Evolutionary conservation across 2,797 vertebrate species (phyloP), one percentile per base, ranked within the genome.

Genomic region (Bradypus variegatus): DNA sequence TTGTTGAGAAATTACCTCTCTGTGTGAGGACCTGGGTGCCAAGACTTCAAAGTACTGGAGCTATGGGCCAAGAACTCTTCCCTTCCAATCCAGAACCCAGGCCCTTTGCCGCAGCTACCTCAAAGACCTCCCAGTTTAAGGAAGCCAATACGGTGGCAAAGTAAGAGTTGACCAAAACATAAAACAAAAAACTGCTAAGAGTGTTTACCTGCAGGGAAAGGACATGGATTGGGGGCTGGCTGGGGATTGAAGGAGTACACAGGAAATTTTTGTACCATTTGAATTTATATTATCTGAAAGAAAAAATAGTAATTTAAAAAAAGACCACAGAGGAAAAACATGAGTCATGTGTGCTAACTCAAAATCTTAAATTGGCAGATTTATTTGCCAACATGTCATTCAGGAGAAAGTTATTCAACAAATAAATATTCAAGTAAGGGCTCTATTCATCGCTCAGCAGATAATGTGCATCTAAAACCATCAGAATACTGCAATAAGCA

Each of bases 231-330:
- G 62, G 58, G 58, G 9, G 58, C 58, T 58, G 58, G 67, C 27
- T 86, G 45, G 31, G 31, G 27, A 64, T 41, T 79, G 16, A 58
- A 89, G 8, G 8, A 18, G 25, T 48, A 85, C 3, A 25, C 72
- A 31, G 48, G 53, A 89, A n/a, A 67, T 60, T 90, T 93, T 72
- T 76, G 31, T 82, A 75, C 25, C 23, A 91, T 85, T 85, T 91
- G 41, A 79, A 85, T 91, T 90, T 86, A 89, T 65, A 85, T 27
- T 62, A 72, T 62, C 77, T 73, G n/a, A 76, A 36, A 84, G 38
- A 33, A 13, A 48, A 55, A 36, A n/a, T 45, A 45, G 41, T 53
- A 77, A 50, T 75, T 48, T 73, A 53, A 38, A 16, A 69, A 73
- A 70, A 82, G 29, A 62, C 19, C 12, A 58, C 3, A 31, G 3